These are phyloP conservation scores for Babylonia areolata DNA, from an alignment of 1,140 invertebrate species.

Conservation along the genomic window DNA sequence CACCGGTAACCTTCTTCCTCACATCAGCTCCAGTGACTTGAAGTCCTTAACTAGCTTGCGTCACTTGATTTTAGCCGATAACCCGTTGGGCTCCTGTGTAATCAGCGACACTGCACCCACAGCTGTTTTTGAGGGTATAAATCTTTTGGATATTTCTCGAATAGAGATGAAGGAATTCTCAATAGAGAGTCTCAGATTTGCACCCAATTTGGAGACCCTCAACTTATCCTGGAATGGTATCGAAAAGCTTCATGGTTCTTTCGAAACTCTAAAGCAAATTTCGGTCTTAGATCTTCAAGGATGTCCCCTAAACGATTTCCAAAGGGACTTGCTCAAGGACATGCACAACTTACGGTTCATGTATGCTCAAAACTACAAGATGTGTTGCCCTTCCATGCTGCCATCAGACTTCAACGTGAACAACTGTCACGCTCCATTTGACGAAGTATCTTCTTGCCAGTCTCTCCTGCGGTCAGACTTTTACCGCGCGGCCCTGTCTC, in stretches of 20 bases:
- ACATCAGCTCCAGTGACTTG: background rate
- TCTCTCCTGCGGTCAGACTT: background rate
- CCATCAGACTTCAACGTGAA: background rate
- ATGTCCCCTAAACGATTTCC: conserved; percentile 26
- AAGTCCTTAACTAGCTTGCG: background rate
- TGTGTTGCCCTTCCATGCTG: conserved; percentile 8
- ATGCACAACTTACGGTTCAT: background rate
- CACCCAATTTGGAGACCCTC: conserved; percentile 7
- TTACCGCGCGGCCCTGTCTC: background rate
- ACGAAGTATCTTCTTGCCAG: conserved; percentile 18
- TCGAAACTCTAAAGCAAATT: too few relatives aligned
- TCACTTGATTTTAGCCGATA: background rate
- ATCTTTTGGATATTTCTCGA: background rate
- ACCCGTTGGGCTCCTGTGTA: background rate
- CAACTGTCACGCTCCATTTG: background rate
- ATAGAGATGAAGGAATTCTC: background rate
- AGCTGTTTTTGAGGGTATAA: background rate
- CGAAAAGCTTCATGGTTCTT: background rate
- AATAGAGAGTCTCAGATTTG: background rate
- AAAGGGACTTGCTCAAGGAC: conserved; percentile 19
- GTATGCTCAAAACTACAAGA: conserved; percentile 13
- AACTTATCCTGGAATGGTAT: conserved; percentile 26
- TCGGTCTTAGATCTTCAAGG: conserved; percentile 23
- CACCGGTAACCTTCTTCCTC: background rate
- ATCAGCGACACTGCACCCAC: background rate